Percentiles rank a stretch among this genome's conserved stretches.
These are phyloP conservation scores for Sandelia bainsii DNA, from an alignment of 2,797 vertebrate genomes.

Conservation along the genomic window DNA sequence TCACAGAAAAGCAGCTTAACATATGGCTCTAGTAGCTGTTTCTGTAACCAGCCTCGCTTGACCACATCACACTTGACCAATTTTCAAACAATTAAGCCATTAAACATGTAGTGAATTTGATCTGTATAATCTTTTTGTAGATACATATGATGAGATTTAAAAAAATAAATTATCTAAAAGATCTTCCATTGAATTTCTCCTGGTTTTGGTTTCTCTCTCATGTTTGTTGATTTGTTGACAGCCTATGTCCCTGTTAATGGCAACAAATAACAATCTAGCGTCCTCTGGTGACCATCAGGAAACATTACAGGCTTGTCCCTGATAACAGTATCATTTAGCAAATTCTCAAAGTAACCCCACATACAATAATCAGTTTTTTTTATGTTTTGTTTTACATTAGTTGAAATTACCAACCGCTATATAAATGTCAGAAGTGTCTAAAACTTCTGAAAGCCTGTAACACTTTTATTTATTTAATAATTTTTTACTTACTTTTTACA, in stretches of 20 bases:
- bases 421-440: too few relatives aligned
- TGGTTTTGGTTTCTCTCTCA: neutral
- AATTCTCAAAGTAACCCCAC: too few relatives aligned
- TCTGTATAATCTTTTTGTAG: rapidly evolving
- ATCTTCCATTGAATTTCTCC: neutral
- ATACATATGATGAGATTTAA: neutral
- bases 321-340: too few relatives aligned
- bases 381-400: too few relatives aligned
- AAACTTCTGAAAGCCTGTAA: too few relatives aligned
- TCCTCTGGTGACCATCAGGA: slow-evolving; percentile 36
- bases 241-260: neutral
- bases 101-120: neutral
- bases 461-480: too few relatives aligned
- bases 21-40: neutral
- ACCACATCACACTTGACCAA: too few relatives aligned
- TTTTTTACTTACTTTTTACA: too few relatives aligned
- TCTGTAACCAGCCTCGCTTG: neutral
- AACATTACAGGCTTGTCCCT: neutral
- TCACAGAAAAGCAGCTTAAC: neutral
- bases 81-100: neutral
- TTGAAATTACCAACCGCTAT: too few relatives aligned
- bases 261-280: neutral
- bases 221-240: neutral
- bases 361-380: too few relatives aligned
- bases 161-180: neutral